phyloP scores from a whole-genome alignment of 2,888 invertebrate genomes.

The Rugalucina vietnamica region DNA sequence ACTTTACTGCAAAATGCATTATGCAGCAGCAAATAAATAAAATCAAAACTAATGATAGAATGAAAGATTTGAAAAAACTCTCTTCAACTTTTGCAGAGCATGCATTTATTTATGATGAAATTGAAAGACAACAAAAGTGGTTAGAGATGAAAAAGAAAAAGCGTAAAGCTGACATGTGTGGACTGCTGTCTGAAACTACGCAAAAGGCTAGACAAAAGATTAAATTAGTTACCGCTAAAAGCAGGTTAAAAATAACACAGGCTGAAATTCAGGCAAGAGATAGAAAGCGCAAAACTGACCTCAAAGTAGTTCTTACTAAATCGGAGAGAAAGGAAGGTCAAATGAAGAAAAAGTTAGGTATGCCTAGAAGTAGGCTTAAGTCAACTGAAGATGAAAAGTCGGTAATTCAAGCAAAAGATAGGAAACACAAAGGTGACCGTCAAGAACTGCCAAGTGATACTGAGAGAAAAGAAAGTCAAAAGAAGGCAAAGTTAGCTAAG shows the following conservation, averaged over 20 bases:
- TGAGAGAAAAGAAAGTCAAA: neutral
- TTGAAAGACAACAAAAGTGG: neutral
- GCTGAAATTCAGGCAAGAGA: neutral
- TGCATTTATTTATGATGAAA: neutral
- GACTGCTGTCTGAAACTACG: neutral
- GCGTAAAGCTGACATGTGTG: neutral
- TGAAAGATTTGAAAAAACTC: too few species aligned
- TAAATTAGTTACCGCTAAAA: too few species aligned
- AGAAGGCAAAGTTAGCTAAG: neutral
- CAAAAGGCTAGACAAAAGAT: neutral
- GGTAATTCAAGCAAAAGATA: neutral
- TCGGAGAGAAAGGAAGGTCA: neutral
- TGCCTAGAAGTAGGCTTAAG: neutral
- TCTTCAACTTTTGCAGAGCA: neutral
- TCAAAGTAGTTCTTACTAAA: neutral
- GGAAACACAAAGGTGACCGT: neutral
- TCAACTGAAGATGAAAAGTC: neutral
- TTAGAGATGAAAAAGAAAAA: neutral
- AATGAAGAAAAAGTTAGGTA: neutral
- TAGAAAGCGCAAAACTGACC: neutral
- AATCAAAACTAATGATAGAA: neutral
- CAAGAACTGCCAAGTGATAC: neutral
- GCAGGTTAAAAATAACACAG: neutral
- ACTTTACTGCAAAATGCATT: too few species aligned
- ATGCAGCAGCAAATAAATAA: neutral